These are phyloP conservation scores for Cyrtorhinus lividipennis DNA, from an alignment of 1,140 invertebrate genomes.

Conservation along the genomic window DNA sequence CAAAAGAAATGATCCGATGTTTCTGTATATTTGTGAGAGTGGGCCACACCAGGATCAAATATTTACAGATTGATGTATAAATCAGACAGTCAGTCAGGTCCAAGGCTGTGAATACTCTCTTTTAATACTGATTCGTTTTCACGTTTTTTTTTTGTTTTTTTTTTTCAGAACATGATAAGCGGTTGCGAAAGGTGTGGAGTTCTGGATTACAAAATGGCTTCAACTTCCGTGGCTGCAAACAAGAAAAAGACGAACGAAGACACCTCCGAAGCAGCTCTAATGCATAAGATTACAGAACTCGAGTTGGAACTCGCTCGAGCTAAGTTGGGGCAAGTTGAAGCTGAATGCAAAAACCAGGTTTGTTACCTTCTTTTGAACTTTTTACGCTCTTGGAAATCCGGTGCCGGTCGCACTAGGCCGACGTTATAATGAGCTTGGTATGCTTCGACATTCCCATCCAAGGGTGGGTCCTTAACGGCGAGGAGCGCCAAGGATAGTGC, in stretches of 20 bases:
- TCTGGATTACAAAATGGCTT: background rate
- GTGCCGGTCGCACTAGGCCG: background rate
- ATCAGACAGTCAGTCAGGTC: too few relatives aligned
- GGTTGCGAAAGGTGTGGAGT: conserved; percentile 23
- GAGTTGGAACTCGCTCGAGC: conserved; percentile 92
- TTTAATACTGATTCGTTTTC: background rate
- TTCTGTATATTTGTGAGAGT: too few relatives aligned
- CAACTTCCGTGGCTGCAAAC: background rate
- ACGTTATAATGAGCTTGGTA: background rate
- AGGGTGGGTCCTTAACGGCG: too few relatives aligned
- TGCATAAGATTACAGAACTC: conserved; percentile 68
- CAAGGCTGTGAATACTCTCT: too few relatives aligned
- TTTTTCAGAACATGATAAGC: conserved; percentile 21
- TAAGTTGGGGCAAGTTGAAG: conserved; percentile 91
- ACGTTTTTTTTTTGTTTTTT: background rate
- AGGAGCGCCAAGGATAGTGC: too few relatives aligned
- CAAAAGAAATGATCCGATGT: too few relatives aligned
- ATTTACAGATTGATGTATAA: too few relatives aligned
- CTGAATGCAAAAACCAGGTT: conserved; percentile 90
- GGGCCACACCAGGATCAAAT: too few relatives aligned
- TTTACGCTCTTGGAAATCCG: too few relatives aligned
- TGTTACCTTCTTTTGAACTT: too few relatives aligned
- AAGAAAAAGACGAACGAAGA: conserved; percentile 17
- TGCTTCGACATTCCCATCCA: background rate
- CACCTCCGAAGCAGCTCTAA: conserved; percentile 29